Conservation (phyloP, 2,113 vertebrate species). For the Desmodus rotundus region DNA sequence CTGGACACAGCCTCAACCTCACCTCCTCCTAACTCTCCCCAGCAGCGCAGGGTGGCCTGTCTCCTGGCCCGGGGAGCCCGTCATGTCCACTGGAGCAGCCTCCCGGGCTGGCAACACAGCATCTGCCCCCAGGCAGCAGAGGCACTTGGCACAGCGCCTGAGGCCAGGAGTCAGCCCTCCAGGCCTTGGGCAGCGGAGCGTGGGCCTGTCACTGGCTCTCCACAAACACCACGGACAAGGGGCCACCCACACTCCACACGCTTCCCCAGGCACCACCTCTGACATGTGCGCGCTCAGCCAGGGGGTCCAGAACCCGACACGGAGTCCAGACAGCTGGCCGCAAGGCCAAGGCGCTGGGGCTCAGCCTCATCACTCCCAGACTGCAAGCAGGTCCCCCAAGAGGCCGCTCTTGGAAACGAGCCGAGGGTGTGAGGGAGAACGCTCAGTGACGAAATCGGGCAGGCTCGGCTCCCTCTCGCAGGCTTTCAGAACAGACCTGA, state of each 20-base stretch:
- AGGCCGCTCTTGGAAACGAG: fast-evolving
- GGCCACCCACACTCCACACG: fast-evolving
- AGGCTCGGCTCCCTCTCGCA: fast-evolving
- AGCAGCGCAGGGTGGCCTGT: fast-evolving
- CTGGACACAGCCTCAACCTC: fast-evolving
- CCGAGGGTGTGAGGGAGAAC: fast-evolving
- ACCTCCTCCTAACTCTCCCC: not conserved
- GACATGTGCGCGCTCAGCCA: fast-evolving
- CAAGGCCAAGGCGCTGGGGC: fast-evolving
- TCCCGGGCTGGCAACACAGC: too few species aligned
- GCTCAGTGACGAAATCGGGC: fast-evolving
- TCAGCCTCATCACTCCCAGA: not conserved
- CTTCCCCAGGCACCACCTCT: not conserved
- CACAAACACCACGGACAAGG: fast-evolving
- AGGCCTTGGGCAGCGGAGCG: not conserved
- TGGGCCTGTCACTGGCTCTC: not conserved
- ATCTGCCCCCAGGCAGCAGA: fast-evolving
- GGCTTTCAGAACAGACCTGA: fast-evolving
- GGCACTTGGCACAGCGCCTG: not conserved
- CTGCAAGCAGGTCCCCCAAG: fast-evolving
- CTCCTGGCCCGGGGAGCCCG: fast-evolving
- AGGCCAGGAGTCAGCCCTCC: fast-evolving
- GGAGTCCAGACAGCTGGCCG: not conserved
- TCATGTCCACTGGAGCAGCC: fast-evolving
- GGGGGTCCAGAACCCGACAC: fast-evolving